Base-by-base conservation (phyloP, 1,140 invertebrate genomes). In the Scaptomyza montana region DNA sequence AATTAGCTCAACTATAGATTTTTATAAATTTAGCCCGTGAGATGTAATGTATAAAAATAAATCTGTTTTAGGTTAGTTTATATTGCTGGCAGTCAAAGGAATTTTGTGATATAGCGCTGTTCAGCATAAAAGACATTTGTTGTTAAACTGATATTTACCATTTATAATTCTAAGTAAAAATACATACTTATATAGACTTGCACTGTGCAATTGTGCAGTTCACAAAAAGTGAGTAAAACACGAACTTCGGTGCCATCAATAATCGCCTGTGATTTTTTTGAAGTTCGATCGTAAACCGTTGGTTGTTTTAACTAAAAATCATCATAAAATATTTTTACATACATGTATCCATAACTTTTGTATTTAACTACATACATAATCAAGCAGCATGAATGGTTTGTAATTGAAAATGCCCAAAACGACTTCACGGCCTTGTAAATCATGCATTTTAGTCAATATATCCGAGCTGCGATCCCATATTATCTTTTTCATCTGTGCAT, bases 191-290 rank as follows among this genome's bases (percentile, higher is more conserved):
- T 86, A 57, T 90, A 77, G 6, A 69, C 63, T 55, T 91, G 71
- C 0, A 91, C 47, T 0, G 82, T 78, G 56, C 90, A 91, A 49
- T 91, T 91, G 43, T 86, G 21, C 0, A 85, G 28, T 12, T 89
- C 70, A 45, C 90, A 91, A 60, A 90, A 91, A 2, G 46, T 61
- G 0, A 85, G 36, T 25, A 90, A 28, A 9, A 85, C n/a, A 1
- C 74, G 72, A 1, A 89, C 54, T 25, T 91, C 90, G 3, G 82
- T 89, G 2, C 90, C 90, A 71, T 91, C 90, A 12, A 91, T 66
- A 5, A 43, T 47, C 0, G 74, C 70, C 3, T 59, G 49, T 0
- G 56, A n/a, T 16, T 62, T 76, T 16, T 69, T 56, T 2, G 36
- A 3, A 3, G 64, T 61, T 0, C 71, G 74, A 70, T 91, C 73